Conservation (phyloP, 2,797 vertebrate genomes). For the Brotogeris chrysoptera region DNA sequence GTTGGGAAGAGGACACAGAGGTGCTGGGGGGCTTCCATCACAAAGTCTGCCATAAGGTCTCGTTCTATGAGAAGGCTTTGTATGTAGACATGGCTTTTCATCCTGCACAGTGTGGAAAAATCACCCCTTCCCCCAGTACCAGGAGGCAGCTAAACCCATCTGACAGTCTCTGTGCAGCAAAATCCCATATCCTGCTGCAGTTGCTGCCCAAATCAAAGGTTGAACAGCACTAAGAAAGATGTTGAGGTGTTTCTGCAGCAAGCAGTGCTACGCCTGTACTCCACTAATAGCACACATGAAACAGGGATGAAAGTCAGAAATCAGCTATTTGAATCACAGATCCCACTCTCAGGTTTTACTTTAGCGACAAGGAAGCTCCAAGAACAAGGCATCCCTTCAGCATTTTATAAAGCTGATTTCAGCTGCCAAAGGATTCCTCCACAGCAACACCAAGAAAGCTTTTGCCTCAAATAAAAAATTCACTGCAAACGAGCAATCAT, state of each 20-base stretch:
- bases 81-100: not conserved
- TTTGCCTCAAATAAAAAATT: constrained; percentile 44
- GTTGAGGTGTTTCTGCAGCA: not conserved
- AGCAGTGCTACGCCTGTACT: not conserved
- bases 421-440: constrained; percentile 47
- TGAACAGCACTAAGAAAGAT: not conserved
- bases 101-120: not conserved
- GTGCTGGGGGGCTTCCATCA: not conserved
- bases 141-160: not conserved
- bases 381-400: not conserved
- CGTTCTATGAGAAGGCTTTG: not conserved
- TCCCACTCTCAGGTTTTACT: not conserved
- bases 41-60: not conserved
- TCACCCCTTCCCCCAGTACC: not conserved
- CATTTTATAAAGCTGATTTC: not conserved
- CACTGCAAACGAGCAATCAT: constrained; percentile 64
- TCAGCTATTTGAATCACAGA: not conserved
- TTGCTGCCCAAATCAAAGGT: not conserved
- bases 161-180: not conserved
- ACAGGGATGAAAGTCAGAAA: not conserved
- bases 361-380: not conserved
- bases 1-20: not conserved
- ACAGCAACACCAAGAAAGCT: constrained; percentile 13
- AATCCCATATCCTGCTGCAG: not conserved
- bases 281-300: not conserved